Conservation (phyloP, 1,140 invertebrate species). For the Diorhabda sublineata region DNA sequence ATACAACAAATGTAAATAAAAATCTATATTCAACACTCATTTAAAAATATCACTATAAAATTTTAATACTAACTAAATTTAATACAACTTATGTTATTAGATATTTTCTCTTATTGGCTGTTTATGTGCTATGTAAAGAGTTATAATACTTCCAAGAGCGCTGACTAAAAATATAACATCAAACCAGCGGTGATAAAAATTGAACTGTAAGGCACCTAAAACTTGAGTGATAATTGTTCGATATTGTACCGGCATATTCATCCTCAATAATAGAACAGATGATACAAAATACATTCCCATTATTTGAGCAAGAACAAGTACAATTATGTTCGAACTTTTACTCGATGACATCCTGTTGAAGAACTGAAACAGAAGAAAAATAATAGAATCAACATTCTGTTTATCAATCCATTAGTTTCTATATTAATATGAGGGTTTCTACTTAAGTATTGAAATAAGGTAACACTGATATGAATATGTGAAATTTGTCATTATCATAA, state of each 20-base stretch:
- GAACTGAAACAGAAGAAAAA: slow-evolving; percentile 67
- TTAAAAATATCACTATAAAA: too few species aligned
- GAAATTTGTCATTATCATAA: too few species aligned
- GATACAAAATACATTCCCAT: slow-evolving; percentile 99
- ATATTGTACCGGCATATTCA: slow-evolving; percentile 99
- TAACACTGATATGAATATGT: too few species aligned
- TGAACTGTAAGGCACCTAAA: slow-evolving; percentile 95
- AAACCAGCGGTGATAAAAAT: slow-evolving; percentile 99
- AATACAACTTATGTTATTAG: slow-evolving; percentile 15
- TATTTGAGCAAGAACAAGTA: slow-evolving; percentile 93
- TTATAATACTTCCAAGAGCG: slow-evolving; percentile 91
- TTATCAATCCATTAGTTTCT: too few species aligned
- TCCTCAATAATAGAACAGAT: slow-evolving; percentile 93
- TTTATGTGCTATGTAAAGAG: slow-evolving; percentile 92
- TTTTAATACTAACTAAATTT: neutral
- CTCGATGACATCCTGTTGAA: slow-evolving; percentile 99
- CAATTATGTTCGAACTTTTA: slow-evolving; percentile 98
- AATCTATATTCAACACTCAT: too few species aligned
- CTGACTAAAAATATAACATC: slow-evolving; percentile 99
- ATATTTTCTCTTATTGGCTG: slow-evolving; percentile 58
- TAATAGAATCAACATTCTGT: too few species aligned
- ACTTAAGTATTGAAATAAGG: too few species aligned
- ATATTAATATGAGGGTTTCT: too few species aligned
- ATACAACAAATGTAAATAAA: too few species aligned
- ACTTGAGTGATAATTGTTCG: slow-evolving; percentile 97